Conservation (phyloP, 2,113 vertebrate genomes). For the Nettapus auritus region DNA sequence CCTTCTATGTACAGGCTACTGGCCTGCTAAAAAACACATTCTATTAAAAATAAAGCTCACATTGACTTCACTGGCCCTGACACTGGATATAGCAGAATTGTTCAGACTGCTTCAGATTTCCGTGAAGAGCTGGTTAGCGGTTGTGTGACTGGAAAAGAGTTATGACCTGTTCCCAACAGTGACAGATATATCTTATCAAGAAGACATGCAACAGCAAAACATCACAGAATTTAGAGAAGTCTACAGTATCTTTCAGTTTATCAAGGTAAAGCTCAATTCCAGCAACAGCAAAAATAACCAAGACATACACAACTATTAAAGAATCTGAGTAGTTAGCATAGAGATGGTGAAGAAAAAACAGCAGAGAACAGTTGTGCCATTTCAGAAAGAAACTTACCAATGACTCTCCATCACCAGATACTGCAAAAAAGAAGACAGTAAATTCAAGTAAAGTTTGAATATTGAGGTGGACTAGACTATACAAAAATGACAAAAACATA, state of each 20-base stretch:
- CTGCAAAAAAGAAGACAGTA: conserved; percentile 70
- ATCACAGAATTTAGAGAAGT: not conserved
- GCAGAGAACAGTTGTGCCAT: not conserved
- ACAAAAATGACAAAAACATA: not conserved
- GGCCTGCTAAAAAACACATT: not conserved
- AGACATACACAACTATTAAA: not conserved
- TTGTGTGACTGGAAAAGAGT: not conserved
- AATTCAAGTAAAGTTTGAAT: not conserved
- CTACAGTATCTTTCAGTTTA: not conserved
- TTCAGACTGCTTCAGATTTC: not conserved
- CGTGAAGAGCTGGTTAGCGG: not conserved
- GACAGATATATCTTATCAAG: not conserved
- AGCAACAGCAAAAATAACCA: not conserved
- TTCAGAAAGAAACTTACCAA: conserved; percentile 83
- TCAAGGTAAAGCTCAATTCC: not conserved
- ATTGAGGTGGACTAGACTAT: no score
- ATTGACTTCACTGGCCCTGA: not conserved
- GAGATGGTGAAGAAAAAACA: not conserved
- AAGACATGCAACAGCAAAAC: rapidly evolving
- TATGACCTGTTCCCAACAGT: not conserved
- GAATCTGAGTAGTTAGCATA: rapidly evolving
- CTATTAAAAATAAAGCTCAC: not conserved
- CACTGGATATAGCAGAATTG: rapidly evolving
- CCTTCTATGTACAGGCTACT: not conserved
- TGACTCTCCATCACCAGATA: conserved; percentile 87